A percentile compares a stretch with the other conserved stretches of the same genome.
Conservation (phyloP, 2,888 invertebrate genomes). For the Acronicta aceris region DNA sequence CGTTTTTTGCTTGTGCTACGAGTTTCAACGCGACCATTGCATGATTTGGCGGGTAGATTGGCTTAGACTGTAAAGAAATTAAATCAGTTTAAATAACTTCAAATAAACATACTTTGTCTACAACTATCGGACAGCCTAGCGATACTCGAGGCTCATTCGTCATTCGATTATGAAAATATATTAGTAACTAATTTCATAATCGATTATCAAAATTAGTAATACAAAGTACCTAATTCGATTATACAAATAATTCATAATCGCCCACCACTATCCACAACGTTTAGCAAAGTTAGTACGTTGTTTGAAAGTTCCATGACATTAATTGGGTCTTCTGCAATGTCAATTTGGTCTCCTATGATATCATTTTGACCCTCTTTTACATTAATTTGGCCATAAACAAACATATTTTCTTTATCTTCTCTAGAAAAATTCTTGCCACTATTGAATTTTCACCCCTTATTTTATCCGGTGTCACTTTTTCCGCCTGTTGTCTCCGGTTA, state of each 20-base stretch:
- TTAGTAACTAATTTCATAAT: too few species aligned
- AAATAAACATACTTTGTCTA: background rate
- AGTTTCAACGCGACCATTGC: conserved; percentile 68
- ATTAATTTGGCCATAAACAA: too few species aligned
- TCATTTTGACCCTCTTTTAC: too few species aligned
- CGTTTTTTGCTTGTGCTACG: conserved; percentile 70
- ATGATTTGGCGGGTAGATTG: conserved; percentile 68
- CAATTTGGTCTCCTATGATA: too few species aligned
- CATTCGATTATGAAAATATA: too few species aligned
- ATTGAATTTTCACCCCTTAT: background rate
- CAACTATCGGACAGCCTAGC: too few species aligned
- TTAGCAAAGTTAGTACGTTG: background rate
- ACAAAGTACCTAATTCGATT: too few species aligned
- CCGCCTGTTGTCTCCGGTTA: conserved; percentile 3
- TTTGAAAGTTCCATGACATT: background rate
- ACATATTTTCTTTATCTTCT: background rate
- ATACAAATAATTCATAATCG: too few species aligned
- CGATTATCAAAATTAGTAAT: too few species aligned
- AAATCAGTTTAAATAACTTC: conserved; percentile 12
- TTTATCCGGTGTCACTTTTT: background rate
- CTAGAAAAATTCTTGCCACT: background rate
- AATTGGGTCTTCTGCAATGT: too few species aligned
- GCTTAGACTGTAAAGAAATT: conserved; percentile 72
- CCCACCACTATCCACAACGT: background rate
- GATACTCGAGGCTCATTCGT: too few species aligned